Evolutionary conservation across 2,113 vertebrate species (phyloP).

Genomic region (Drymodes brunneopygia): DNA sequence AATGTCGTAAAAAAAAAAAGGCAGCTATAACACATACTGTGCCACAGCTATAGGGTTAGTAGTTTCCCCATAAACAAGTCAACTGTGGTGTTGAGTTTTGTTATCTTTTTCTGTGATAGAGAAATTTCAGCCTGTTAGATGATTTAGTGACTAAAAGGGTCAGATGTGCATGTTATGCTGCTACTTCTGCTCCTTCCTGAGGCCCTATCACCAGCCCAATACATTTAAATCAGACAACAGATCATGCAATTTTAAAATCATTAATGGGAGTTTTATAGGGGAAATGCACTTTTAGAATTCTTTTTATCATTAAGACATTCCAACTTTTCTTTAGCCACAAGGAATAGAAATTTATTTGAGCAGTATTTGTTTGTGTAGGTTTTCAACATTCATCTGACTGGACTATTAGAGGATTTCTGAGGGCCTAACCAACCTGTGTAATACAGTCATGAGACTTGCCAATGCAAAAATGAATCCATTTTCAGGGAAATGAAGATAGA

Average conservation of each 20-base stretch:
- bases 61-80: background rate
- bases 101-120: background rate
- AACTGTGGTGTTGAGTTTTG: background rate
- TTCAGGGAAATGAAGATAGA: background rate
- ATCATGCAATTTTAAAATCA: background rate
- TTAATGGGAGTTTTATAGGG: background rate
- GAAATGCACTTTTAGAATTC: background rate
- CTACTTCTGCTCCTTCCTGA: background rate
- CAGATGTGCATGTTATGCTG: background rate
- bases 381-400: background rate
- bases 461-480: background rate
- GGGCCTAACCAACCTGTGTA: background rate
- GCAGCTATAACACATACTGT: background rate
- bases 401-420: background rate
- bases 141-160: background rate
- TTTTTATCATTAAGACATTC: background rate
- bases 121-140: conserved; percentile 4
- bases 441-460: background rate
- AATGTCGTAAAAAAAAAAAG: background rate
- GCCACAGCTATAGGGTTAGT: background rate
- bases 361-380: background rate
- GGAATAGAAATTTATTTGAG: background rate
- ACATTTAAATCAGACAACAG: background rate
- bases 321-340: background rate
- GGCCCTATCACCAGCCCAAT: background rate